Percentiles rank a stretch among this genome's conserved stretches.
Conservation (phyloP, 2,797 vertebrate species). For the Bradypodion pumilum region DNA sequence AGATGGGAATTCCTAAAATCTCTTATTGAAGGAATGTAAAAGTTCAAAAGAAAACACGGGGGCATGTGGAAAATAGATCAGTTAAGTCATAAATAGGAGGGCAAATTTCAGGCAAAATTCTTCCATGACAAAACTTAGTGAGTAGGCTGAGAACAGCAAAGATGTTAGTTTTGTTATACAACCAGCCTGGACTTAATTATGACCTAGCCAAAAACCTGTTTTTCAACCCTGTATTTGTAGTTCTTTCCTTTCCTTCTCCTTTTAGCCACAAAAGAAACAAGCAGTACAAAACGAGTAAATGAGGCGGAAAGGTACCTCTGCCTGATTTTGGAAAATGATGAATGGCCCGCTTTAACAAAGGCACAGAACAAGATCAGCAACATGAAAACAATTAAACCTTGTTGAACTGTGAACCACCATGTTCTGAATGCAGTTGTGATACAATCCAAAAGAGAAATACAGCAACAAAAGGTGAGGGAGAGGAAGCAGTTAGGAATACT, state of each 20-base stretch:
- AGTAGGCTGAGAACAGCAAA: constrained; percentile 51
- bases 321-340: constrained; percentile 58
- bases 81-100: background rate
- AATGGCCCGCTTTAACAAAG: background rate
- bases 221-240: constrained; percentile 56
- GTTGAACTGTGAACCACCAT: background rate
- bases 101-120: background rate
- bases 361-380: rapidly evolving
- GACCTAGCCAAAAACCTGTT: constrained; percentile 40
- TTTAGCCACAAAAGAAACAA: constrained; percentile 54
- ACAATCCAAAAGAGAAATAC: rapidly evolving
- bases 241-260: constrained; percentile 43
- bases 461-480: rapidly evolving
- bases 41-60: constrained; percentile 45
- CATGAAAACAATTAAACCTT: background rate
- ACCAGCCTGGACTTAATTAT: constrained; percentile 58
- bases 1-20: constrained; percentile 35
- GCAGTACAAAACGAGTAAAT: constrained; percentile 46
- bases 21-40: constrained; percentile 54
- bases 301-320: constrained; percentile 57
- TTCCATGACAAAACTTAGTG: constrained; percentile 22
- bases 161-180: constrained; percentile 49
- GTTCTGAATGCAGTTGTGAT: rapidly evolving
- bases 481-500: background rate
- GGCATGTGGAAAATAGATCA: constrained; percentile 1